These are phyloP conservation scores for Urosaurus nigricauda DNA, from an alignment of 2,797 vertebrate genomes.

Conservation along the genomic window DNA sequence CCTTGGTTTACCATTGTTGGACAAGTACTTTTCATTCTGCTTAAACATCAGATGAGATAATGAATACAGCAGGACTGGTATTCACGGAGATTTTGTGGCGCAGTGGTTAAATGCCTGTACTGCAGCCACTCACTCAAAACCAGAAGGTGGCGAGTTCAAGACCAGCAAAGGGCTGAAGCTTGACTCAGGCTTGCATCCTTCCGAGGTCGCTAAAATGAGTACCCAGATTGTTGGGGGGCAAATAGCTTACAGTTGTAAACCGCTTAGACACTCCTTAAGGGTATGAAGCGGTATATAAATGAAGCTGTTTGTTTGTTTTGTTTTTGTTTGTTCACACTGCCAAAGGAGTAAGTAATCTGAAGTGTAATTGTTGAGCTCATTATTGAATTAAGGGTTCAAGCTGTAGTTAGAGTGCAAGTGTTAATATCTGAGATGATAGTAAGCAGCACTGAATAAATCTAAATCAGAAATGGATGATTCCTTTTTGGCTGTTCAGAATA, in stretches of 20 bases:
- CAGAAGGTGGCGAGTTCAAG: too few relatives aligned
- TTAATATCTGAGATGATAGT: conserved; percentile 55
- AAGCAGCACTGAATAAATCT: conserved; percentile 58
- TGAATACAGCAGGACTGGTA: conserved; percentile 56
- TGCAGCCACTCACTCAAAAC: too few relatives aligned
- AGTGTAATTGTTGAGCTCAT: conserved; percentile 66
- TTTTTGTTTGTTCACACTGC: conserved; percentile 21
- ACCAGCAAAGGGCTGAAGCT: too few relatives aligned
- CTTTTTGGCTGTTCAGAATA: conserved; percentile 41
- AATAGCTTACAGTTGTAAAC: too few relatives aligned
- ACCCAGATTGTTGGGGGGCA: too few relatives aligned
- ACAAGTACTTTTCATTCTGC: conserved; percentile 44
- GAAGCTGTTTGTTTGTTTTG: too few relatives aligned
- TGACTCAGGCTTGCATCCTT: too few relatives aligned
- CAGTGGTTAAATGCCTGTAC: too few relatives aligned
- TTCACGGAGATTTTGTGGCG: conserved; percentile 66
- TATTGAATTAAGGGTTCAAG: conserved; percentile 65
- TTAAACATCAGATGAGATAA: conserved; percentile 72
- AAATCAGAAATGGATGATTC: conserved; percentile 45
- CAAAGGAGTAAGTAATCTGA: conserved; percentile 65
- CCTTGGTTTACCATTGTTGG: conserved; percentile 57
- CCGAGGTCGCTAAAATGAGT: too few relatives aligned
- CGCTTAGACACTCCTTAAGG: too few relatives aligned
- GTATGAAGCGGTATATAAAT: too few relatives aligned
- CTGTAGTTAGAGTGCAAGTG: conserved; percentile 50